Evolutionary conservation across 2,888 invertebrate genomes (phyloP).

Genomic region (Fragum whitleyi): DNA sequence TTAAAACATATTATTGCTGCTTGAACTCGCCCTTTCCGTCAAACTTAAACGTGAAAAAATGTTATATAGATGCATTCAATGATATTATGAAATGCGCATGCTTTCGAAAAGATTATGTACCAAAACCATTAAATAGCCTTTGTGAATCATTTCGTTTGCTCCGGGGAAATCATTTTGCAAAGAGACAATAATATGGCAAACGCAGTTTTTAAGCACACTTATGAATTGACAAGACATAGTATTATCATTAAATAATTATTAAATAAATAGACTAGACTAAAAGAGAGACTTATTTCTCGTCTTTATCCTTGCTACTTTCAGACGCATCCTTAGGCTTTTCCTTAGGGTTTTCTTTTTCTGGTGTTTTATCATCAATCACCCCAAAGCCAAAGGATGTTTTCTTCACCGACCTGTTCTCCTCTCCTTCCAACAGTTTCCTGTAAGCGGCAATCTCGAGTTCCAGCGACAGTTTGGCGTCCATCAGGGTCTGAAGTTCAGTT

Average conservation of each 20-base stretch:
- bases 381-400: constrained; percentile 26
- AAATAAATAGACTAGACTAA: constrained; percentile 19
- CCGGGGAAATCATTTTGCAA: neutral
- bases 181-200: constrained; percentile 22
- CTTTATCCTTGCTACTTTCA: constrained; percentile 5
- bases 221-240: constrained; percentile 6
- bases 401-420: constrained; percentile 86
- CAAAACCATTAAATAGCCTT: neutral
- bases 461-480: constrained; percentile 87
- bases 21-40: too few species aligned
- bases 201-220: constrained; percentile 21
- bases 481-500: constrained; percentile 85
- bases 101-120: neutral
- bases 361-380: constrained; percentile 19
- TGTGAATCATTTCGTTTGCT: neutral
- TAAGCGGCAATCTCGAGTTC: constrained; percentile 87
- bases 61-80: too few species aligned
- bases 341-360: constrained; percentile 17
- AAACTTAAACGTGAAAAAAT: too few species aligned
- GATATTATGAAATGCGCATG: neutral
- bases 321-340: constrained; percentile 15
- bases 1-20: too few species aligned
- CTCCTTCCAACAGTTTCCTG: constrained; percentile 87
- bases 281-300: constrained; percentile 18
- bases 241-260: constrained; percentile 18